Evolutionary conservation across 2,797 vertebrate genomes (phyloP).

Genomic region (Clarias fuscus): DNA sequence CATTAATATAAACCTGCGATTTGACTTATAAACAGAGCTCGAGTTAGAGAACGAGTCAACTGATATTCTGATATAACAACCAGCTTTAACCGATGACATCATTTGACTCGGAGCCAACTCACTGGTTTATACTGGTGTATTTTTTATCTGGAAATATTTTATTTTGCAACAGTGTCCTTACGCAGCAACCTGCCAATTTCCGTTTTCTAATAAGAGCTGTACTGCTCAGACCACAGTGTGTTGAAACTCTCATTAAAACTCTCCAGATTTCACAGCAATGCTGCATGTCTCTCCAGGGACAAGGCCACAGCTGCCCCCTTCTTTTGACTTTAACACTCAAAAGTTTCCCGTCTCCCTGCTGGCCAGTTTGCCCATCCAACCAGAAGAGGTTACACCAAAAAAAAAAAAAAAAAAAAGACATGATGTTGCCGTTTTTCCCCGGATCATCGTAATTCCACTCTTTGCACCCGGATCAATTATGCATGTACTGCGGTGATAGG

Average conservation of each 20-base stretch:
- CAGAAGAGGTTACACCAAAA: slow-evolving; percentile 37
- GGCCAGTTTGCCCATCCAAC: slow-evolving; percentile 21
- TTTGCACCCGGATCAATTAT: slow-evolving; percentile 78
- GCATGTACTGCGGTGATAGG: slow-evolving; percentile 72
- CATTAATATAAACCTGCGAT: background rate
- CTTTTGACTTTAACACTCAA: slow-evolving; percentile 26
- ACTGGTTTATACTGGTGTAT: background rate
- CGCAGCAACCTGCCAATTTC: background rate
- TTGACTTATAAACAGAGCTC: background rate
- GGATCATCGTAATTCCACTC: slow-evolving; percentile 72
- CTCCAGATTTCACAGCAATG: slow-evolving; percentile 27
- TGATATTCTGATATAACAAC: background rate
- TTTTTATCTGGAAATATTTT: background rate
- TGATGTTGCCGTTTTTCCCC: slow-evolving; percentile 52
- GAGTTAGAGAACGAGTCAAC: background rate
- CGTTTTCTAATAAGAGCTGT: background rate
- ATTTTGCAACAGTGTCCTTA: background rate
- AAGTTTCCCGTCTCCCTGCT: slow-evolving; percentile 35
- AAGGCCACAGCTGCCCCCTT: background rate
- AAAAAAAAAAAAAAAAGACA: slow-evolving; percentile 53
- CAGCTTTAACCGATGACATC: background rate
- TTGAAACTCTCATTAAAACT: slow-evolving; percentile 24
- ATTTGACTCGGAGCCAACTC: background rate
- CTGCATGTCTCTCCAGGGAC: background rate
- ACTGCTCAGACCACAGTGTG: background rate